A percentile compares a stretch with the other conserved stretches of the same genome.
Conservation (phyloP, 2,113 vertebrate genomes). For the Lipophrys pholis region DNA sequence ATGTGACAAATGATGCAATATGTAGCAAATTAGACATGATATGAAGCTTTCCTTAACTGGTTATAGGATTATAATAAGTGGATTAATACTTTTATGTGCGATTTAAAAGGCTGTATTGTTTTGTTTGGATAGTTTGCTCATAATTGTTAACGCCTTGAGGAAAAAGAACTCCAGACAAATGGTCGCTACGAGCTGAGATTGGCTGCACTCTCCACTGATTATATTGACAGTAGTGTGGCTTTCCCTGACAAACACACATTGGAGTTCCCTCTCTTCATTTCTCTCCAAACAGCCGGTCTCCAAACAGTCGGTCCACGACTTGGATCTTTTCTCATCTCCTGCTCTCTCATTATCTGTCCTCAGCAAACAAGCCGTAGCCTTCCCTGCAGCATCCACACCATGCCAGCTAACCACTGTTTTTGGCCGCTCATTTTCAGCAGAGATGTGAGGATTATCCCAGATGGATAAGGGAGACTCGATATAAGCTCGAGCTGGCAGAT, state of each 20-base stretch:
- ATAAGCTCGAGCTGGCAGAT: constrained; percentile 50
- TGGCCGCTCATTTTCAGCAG: constrained; percentile 49
- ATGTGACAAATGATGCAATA: too few relatives aligned
- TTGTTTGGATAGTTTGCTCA: background rate
- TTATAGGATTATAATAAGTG: background rate
- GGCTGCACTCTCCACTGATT: constrained; percentile 44
- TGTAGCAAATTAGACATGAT: too few relatives aligned
- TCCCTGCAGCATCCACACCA: constrained; percentile 31
- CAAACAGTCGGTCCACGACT: constrained; percentile 43
- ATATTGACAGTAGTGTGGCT: constrained; percentile 56
- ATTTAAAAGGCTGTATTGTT: background rate
- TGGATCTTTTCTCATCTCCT: constrained; percentile 55
- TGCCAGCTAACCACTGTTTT: constrained; percentile 6
- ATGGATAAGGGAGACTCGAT: constrained; percentile 53
- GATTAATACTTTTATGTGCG: background rate
- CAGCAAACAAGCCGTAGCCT: constrained; percentile 35
- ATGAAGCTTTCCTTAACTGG: background rate
- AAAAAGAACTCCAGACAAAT: constrained; percentile 33
- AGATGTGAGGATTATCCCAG: constrained; percentile 62
- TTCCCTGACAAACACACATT: constrained; percentile 45
- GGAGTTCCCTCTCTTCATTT: constrained; percentile 33
- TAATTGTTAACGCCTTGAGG: constrained; percentile 28
- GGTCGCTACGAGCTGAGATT: constrained; percentile 25
- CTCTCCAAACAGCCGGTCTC: constrained; percentile 12
- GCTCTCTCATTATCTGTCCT: constrained; percentile 65